Evolutionary conservation across 1,140 invertebrate genomes (phyloP).

Genomic region (Nasonia vitripennis): DNA sequence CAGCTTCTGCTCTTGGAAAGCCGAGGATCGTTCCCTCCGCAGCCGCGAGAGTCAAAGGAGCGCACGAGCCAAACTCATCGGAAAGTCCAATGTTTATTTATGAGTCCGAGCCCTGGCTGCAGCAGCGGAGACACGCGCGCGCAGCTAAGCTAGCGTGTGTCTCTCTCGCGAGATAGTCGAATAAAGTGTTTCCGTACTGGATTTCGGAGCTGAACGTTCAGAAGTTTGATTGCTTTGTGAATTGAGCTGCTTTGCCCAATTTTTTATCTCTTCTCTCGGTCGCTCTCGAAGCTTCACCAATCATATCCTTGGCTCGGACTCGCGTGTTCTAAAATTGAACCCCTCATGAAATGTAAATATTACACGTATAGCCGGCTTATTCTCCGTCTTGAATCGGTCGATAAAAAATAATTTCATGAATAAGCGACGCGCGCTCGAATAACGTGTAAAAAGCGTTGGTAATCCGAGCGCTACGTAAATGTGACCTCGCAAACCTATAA

Average conservation of each 20-base stretch:
- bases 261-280: no score
- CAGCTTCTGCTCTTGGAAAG: neutral
- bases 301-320: no score
- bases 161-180: neutral
- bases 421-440: neutral
- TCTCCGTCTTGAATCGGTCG: no score
- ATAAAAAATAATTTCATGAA: neutral
- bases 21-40: neutral
- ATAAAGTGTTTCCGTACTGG: neutral
- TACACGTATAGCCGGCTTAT: no score
- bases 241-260: neutral
- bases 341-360: no score
- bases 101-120: constrained; percentile 6
- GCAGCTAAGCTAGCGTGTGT: neutral
- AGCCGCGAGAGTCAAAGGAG: neutral
- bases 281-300: no score
- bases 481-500: neutral
- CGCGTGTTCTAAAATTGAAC: no score
- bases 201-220: neutral
- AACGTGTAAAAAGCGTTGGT: neutral
- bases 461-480: neutral
- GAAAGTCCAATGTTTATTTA: constrained; percentile 46
- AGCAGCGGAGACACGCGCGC: constrained; percentile 25
- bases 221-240: no score
- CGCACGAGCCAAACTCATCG: constrained; percentile 16